A percentile compares a stretch with the other conserved stretches of the same genome.
These are phyloP conservation scores for Myotis davidii DNA, from an alignment of 2,113 vertebrate species.

Conservation along the genomic window DNA sequence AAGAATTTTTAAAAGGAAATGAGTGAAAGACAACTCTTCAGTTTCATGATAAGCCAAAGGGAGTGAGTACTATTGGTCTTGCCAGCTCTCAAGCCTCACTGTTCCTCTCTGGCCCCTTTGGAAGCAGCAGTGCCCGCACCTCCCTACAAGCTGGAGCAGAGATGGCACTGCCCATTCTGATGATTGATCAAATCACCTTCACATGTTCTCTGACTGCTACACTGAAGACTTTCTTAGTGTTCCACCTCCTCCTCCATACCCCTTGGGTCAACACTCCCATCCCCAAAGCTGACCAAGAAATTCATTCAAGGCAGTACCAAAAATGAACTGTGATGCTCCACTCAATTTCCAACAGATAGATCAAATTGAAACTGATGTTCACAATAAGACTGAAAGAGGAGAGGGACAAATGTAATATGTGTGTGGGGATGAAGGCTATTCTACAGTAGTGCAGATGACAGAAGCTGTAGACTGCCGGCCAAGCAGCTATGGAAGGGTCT, in stretches of 20 bases:
- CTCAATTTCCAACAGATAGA: background rate
- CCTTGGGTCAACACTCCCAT: background rate
- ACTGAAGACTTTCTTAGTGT: background rate
- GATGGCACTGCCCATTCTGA: accelerated
- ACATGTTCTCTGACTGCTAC: background rate
- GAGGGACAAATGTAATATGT: background rate
- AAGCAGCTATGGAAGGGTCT: background rate
- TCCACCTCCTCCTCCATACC: background rate
- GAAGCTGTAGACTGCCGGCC: background rate
- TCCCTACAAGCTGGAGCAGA: accelerated
- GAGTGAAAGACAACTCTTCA: background rate
- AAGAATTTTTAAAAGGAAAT: conserved; percentile 47
- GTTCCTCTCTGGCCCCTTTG: background rate
- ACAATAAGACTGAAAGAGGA: background rate
- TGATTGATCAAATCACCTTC: background rate
- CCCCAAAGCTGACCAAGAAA: background rate
- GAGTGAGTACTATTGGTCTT: background rate
- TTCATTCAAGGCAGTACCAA: background rate
- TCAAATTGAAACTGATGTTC: background rate
- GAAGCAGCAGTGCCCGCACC: too few species aligned
- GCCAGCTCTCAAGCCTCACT: background rate
- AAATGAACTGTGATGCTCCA: background rate
- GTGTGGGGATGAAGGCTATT: accelerated
- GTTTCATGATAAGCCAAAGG: background rate
- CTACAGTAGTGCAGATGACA: background rate